Base-by-base conservation (phyloP, 2,113 vertebrate species). In the Felis chaus region DNA sequence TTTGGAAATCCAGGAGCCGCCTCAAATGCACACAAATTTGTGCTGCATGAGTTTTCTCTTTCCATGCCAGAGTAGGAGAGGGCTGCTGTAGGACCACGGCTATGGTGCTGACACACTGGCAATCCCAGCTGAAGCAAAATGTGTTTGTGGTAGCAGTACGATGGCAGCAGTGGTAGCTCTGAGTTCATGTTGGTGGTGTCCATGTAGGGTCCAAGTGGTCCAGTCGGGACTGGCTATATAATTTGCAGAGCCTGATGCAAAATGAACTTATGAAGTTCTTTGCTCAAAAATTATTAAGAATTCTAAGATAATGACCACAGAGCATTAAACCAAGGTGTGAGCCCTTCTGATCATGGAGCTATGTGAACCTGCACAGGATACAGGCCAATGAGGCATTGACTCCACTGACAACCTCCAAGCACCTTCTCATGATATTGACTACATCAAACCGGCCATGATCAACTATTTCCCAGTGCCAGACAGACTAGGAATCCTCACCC, bases 401-500 rank as follows among this genome's bases (percentile, higher is more conserved):
- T 98, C 99, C 97, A 97, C 71, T 76, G 99, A 99, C 98, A 99
- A 99, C 95, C 97, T 99, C 45, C 98, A 97, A 19, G 74, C 91
- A 7, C 78, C 96, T 39, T 98, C 99, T 10, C 98, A 99, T 29
- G 99, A 99, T 76, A 94, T 99, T 12, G 94, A 93, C 15, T 96
- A 98, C 15, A 94, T 99, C 94, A 98, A 97, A 91, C 98, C 99
- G 61, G 99, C 99, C 97, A 99, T 99, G 99, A 99, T 99, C 89
- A 98, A 98, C 48, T 99, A 99, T 93, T 99, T 99, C 98, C 98
- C 99, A 99, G 99, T 99, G 94, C 91, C 68, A 41, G 50, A 31
- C 33, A n/a, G 29, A 19, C 50, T 88, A 57, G 25, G n/a, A 21
- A 31, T 57, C 68, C 11, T 73, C n/a, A 41, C 71, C 41, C 27